Conservation (phyloP, 1,140 invertebrate species). For the Tribolium madens region DNA sequence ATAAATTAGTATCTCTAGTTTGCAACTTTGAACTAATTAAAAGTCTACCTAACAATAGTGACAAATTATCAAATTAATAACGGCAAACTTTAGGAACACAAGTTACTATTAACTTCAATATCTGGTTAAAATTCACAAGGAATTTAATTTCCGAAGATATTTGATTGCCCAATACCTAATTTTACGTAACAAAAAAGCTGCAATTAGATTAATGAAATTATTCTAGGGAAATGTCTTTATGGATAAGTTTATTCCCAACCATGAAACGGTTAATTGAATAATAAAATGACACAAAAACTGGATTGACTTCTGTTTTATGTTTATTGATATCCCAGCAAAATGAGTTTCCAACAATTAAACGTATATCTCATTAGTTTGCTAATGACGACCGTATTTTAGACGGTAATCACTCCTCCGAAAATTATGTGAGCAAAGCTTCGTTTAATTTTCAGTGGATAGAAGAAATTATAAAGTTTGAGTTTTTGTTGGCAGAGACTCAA, state of each 20-base stretch:
- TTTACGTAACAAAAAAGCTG: too few relatives aligned
- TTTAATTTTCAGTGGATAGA: neutral
- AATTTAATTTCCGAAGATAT: conserved; percentile 28
- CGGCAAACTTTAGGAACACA: neutral
- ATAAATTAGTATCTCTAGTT: neutral
- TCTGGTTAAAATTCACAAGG: conserved; percentile 9
- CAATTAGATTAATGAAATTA: too few relatives aligned
- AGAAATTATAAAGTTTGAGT: neutral
- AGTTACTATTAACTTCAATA: neutral
- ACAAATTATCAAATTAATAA: conserved; percentile 27
- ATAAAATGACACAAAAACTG: neutral
- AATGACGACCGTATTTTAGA: neutral
- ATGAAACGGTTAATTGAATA: neutral
- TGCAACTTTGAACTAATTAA: conserved; percentile 7
- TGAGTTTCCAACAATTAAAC: neutral
- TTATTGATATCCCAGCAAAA: neutral
- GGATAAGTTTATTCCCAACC: neutral
- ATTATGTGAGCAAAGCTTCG: neutral
- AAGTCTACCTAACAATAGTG: conserved; percentile 5
- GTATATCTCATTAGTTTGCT: neutral
- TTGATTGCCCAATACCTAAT: neutral
- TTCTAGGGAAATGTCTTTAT: neutral
- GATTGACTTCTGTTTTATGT: neutral
- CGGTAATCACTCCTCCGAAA: neutral
- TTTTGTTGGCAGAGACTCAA: neutral